Evolutionary conservation across 1,140 invertebrate genomes (phyloP).

Genomic region (Drosophila kikkawai): DNA sequence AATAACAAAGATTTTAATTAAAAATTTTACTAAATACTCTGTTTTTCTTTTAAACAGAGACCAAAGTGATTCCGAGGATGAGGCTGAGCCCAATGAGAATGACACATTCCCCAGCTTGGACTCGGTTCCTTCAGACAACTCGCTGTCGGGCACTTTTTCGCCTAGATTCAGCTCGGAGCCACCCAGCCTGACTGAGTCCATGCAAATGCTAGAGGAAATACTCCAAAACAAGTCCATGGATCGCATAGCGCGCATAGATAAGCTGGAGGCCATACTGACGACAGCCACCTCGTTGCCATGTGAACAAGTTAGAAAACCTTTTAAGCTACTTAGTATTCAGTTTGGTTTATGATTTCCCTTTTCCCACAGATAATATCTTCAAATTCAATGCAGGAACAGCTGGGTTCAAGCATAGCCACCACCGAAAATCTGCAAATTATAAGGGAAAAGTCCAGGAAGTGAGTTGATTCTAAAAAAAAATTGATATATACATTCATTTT

Average conservation of each 20-base stretch:
- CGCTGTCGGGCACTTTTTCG: constrained; percentile 88
- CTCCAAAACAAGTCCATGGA: constrained; percentile 93
- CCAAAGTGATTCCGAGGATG: constrained; percentile 89
- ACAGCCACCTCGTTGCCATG: constrained; percentile 89
- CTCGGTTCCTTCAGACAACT: constrained; percentile 90
- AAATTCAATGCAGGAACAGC: constrained; percentile 78
- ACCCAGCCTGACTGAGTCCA: constrained; percentile 95
- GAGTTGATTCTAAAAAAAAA: not conserved
- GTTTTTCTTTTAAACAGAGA: constrained; percentile 82
- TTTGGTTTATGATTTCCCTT: not conserved
- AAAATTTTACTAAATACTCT: not conserved
- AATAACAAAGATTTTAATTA: not conserved
- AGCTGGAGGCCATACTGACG: constrained; percentile 93
- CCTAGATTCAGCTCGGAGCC: constrained; percentile 90
- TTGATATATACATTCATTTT: not conserved
- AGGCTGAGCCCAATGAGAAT: constrained; percentile 89
- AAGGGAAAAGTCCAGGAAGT: constrained; percentile 81
- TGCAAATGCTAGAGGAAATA: constrained; percentile 95
- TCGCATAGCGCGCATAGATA: constrained; percentile 93
- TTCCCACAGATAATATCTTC: constrained; percentile 73
- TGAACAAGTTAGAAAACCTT: constrained; percentile 68
- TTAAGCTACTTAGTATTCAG: not conserved
- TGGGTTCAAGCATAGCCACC: constrained; percentile 78
- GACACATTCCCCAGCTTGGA: constrained; percentile 92
- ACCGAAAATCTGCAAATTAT: constrained; percentile 83